These are phyloP conservation scores for Alaudala cheleensis DNA, from an alignment of 2,113 vertebrate genomes.

Conservation along the genomic window DNA sequence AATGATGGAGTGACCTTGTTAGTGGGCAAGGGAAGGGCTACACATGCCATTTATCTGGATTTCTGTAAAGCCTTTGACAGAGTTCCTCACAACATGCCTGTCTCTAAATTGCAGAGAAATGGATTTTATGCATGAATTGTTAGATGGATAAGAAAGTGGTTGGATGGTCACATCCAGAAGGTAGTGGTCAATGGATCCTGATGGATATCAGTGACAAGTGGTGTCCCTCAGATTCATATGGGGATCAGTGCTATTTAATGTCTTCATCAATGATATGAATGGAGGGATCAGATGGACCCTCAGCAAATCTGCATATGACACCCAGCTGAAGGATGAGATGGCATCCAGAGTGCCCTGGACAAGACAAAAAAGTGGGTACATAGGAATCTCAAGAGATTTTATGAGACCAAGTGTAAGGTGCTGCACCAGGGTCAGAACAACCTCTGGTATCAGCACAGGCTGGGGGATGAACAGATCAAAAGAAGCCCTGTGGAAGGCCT, in stretches of 20 bases:
- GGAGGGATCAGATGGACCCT: neutral
- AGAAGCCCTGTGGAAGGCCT: neutral
- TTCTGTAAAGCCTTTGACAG: neutral
- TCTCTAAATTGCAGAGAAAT: neutral
- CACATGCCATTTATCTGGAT: neutral
- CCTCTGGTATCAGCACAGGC: accelerated
- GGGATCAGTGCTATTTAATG: neutral
- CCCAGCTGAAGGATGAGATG: neutral
- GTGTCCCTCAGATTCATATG: neutral
- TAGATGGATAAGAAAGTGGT: neutral
- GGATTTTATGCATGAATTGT: neutral
- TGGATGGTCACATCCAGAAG: neutral
- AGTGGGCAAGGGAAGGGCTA: neutral
- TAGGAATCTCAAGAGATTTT: neutral
- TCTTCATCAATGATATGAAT: neutral
- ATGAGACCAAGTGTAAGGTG: neutral
- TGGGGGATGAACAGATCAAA: neutral
- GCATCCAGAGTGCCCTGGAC: neutral
- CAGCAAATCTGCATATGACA: neutral
- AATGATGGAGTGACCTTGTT: neutral
- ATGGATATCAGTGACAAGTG: neutral
- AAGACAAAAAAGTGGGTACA: neutral
- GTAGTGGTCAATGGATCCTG: neutral
- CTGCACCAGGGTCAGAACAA: neutral
- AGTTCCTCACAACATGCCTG: neutral